phyloP scores from a whole-genome alignment of 2,888 invertebrate genomes.

The Syrphus vitripennis region DNA sequence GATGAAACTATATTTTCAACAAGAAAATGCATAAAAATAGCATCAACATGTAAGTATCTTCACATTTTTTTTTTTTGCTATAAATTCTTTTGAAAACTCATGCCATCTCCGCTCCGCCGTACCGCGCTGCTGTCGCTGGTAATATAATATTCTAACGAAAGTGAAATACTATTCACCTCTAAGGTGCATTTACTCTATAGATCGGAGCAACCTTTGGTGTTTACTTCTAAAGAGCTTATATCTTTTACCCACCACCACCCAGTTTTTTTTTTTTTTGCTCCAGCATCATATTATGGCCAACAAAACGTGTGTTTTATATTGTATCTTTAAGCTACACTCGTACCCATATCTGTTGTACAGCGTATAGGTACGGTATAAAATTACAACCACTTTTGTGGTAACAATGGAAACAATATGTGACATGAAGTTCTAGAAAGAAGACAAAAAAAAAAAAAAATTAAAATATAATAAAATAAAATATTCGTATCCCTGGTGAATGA shows the following conservation, averaged over 20 bases:
- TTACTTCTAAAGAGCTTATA: constrained; percentile 1
- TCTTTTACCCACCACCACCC: not conserved
- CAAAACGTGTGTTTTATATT: not conserved
- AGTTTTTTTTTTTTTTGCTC: too few relatives aligned
- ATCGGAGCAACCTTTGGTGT: constrained; percentile 57
- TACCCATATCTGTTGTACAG: not conserved
- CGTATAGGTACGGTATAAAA: constrained; percentile 40
- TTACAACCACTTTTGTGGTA: constrained; percentile 54
- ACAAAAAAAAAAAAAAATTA: not conserved
- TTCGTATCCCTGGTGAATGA: constrained; percentile 19
- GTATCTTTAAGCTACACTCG: constrained; percentile 4
- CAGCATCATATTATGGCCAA: not conserved
- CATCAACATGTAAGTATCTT: not conserved
- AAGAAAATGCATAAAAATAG: not conserved
- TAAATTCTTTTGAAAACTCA: not conserved
- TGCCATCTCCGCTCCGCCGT: not conserved
- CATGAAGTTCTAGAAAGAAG: not conserved
- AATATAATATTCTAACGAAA: constrained; percentile 28
- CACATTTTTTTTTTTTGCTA: not conserved
- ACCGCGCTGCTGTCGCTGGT: not conserved
- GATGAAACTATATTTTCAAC: not conserved
- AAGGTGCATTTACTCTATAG: constrained; percentile 14
- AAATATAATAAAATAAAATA: not conserved
- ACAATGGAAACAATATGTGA: constrained; percentile 48
- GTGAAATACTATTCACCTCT: constrained; percentile 31